phyloP scores from a whole-genome alignment of 2,113 vertebrate genomes.

The Orcinus orca region DNA sequence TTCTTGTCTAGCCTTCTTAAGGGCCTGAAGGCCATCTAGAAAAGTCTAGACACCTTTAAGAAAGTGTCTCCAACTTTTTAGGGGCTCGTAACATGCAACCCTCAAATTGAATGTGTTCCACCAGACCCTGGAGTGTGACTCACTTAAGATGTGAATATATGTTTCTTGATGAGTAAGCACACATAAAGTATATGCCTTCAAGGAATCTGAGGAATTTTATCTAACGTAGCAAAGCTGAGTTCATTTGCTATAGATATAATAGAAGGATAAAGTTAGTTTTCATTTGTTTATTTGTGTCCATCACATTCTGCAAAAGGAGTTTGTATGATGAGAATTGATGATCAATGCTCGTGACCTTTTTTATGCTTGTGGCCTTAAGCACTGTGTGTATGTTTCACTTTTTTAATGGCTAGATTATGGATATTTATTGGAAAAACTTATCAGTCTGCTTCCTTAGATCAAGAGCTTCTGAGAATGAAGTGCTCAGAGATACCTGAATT shows the following conservation, averaged over 20 bases:
- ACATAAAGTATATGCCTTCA: not conserved
- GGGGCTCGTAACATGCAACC: not conserved
- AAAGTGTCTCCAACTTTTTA: not conserved
- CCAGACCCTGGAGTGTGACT: not conserved
- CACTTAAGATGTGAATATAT: not conserved
- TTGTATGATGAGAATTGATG: not conserved
- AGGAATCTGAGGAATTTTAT: conserved; percentile 32
- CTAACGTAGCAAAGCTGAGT: not conserved
- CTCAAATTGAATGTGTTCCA: not conserved
- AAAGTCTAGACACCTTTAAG: conserved; percentile 16
- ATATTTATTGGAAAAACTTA: not conserved
- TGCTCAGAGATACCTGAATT: not conserved
- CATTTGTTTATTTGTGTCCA: not conserved
- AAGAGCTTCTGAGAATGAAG: not conserved
- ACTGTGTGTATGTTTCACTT: not conserved
- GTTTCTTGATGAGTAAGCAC: not conserved
- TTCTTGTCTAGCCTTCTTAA: not conserved
- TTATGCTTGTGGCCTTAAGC: not conserved
- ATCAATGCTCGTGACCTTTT: not conserved
- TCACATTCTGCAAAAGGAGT: not conserved
- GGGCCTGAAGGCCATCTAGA: not conserved
- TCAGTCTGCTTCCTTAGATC: not conserved
- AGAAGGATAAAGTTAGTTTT: conserved; percentile 10
- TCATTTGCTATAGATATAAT: not conserved
- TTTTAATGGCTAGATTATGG: not conserved